Conservation (phyloP, 2,888 invertebrate genomes). For the Ceraclea dissimilis region DNA sequence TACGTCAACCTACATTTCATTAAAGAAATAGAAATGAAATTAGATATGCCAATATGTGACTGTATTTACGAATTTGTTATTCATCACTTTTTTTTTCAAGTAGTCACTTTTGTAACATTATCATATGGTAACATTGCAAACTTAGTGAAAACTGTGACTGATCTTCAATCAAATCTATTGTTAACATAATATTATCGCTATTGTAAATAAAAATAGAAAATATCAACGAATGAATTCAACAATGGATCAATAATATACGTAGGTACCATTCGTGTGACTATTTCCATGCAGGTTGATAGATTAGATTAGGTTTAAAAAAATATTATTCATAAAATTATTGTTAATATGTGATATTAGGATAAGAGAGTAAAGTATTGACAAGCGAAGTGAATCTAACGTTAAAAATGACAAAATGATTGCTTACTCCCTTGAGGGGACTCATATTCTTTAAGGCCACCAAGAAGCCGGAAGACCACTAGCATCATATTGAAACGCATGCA, state of each 20-base stretch:
- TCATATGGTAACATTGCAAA: neutral
- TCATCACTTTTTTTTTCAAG: no score
- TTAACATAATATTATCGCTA: neutral
- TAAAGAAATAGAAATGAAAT: no score
- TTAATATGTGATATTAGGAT: no score
- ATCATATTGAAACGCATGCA: no score
- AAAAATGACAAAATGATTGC: conserved; percentile 22
- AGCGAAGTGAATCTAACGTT: conserved; percentile 9
- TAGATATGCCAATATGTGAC: no score
- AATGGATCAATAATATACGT: neutral
- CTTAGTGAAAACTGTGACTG: conserved; percentile 14
- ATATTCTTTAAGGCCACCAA: neutral
- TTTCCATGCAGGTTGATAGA: conserved; percentile 2
- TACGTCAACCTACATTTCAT: no score
- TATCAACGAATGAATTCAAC: neutral
- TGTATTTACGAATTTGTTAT: no score
- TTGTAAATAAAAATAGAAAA: neutral
- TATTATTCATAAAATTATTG: no score
- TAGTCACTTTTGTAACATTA: no score
- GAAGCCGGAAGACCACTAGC: no score
- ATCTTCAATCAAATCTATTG: conserved; percentile 5
- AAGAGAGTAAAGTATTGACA: conserved; percentile 9
- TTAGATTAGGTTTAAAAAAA: neutral
- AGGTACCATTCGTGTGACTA: neutral
- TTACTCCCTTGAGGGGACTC: conserved; percentile 13